Conservation (phyloP, 2,797 vertebrate species). For the Thamnophis elegans region DNA sequence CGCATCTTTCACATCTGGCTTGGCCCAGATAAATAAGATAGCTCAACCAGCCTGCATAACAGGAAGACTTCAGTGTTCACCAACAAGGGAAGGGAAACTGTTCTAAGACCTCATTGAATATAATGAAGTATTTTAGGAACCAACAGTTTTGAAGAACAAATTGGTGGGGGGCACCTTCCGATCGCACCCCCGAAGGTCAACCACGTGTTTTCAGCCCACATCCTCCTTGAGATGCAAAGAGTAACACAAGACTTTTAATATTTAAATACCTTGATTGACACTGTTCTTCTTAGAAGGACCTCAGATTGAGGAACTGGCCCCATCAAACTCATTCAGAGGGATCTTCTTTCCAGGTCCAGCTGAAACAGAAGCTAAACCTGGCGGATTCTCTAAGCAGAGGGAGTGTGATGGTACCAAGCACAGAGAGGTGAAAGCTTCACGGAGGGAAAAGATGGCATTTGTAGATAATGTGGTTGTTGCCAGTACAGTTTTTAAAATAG, state of each 20-base stretch:
- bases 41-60: background rate
- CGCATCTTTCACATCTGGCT: background rate
- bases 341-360: background rate
- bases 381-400: too few relatives aligned
- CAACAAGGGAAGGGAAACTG: conserved; percentile 7
- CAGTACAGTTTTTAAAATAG: background rate
- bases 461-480: background rate
- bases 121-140: conserved; percentile 48
- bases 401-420: background rate
- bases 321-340: background rate
- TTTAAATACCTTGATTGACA: conserved; percentile 48
- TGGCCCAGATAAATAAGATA: conserved; percentile 6
- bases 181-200: conserved; percentile 2
- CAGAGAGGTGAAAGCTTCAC: background rate
- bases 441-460: background rate
- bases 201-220: conserved; percentile 46
- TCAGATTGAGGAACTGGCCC: background rate
- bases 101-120: conserved; percentile 48
- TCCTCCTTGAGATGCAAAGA: conserved; percentile 55
- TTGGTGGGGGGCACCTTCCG: background rate
- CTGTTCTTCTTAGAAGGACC: conserved; percentile 22
- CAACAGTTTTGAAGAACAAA: conserved; percentile 42
- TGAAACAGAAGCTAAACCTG: background rate
- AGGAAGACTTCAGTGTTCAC: background rate
- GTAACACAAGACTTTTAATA: conserved; percentile 34